These are phyloP conservation scores for Ranitomeya imitator DNA, from an alignment of 2,113 vertebrate species.

Conservation along the genomic window DNA sequence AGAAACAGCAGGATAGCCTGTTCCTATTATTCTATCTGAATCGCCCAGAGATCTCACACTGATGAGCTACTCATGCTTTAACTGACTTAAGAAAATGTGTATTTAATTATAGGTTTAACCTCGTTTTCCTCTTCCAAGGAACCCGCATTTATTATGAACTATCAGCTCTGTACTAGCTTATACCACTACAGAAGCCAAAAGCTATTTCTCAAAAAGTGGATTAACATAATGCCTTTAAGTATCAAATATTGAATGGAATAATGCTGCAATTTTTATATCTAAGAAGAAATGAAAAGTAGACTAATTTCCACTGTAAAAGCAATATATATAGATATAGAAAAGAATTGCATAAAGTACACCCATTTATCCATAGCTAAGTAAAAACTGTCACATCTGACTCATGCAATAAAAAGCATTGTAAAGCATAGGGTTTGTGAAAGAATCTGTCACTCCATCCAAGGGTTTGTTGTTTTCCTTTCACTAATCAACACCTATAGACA, in stretches of 20 bases:
- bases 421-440: constrained; percentile 4
- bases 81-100: constrained; percentile 24
- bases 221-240: constrained; percentile 53
- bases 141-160: neutral
- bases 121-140: constrained; percentile 37
- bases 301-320: constrained; percentile 55
- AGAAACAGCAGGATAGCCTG: constrained; percentile 43
- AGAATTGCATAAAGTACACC: constrained; percentile 34
- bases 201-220: constrained; percentile 49
- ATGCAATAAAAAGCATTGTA: constrained; percentile 11
- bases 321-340: constrained; percentile 39
- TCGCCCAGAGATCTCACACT: constrained; percentile 25
- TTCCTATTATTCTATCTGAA: neutral
- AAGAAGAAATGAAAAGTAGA: constrained; percentile 43
- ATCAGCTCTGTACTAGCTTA: neutral
- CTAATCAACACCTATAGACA: constrained; percentile 47
- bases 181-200: constrained; percentile 36
- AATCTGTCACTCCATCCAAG: constrained; percentile 1
- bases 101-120: constrained; percentile 30
- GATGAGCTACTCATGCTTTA: constrained; percentile 24
- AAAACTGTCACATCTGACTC: neutral
- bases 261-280: constrained; percentile 44
- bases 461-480: constrained; percentile 1
- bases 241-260: constrained; percentile 55
- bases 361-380: constrained; percentile 36